A percentile compares a stretch with the other conserved stretches of the same genome.
These are phyloP conservation scores for Chelon auratus DNA, from an alignment of 2,797 vertebrate genomes.

Conservation along the genomic window DNA sequence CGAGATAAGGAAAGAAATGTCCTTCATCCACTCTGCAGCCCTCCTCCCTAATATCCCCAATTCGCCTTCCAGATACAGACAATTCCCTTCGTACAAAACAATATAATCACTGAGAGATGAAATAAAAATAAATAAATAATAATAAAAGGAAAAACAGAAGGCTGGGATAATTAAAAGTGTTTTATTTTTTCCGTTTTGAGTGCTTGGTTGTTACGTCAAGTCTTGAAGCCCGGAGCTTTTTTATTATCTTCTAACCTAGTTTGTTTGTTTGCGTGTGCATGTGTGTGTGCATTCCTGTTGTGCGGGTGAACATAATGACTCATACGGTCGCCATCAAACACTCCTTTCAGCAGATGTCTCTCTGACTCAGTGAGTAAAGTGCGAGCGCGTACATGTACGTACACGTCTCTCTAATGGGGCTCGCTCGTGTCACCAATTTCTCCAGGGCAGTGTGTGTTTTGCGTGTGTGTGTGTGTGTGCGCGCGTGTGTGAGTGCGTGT, in stretches of 20 bases:
- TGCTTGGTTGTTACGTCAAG: constrained; percentile 74
- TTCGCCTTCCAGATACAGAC: constrained; percentile 78
- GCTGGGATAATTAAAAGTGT: constrained; percentile 83
- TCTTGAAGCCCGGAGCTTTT: constrained; percentile 74
- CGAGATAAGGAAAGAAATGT: constrained; percentile 77
- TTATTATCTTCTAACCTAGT: constrained; percentile 79
- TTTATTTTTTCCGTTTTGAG: constrained; percentile 72
- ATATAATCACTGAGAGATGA: constrained; percentile 79
- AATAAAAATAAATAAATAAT: constrained; percentile 60
- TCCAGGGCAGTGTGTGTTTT: constrained; percentile 46
- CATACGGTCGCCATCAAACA: constrained; percentile 70
- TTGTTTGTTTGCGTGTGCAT: constrained; percentile 64
- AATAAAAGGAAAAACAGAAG: constrained; percentile 77
- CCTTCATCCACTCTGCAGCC: constrained; percentile 75
- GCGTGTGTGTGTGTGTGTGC: constrained; percentile 7
- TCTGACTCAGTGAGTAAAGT: constrained; percentile 70
- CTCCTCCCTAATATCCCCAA: constrained; percentile 71
- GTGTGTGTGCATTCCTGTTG: constrained; percentile 43
- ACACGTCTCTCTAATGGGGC: constrained; percentile 57
- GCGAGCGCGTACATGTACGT: constrained; percentile 54
- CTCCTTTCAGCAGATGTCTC: constrained; percentile 76
- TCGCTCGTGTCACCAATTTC: constrained; percentile 67
- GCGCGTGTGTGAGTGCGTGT: constrained; percentile 35
- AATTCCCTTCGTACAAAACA: constrained; percentile 81
- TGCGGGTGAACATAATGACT: constrained; percentile 74